Evolutionary conservation across 2,113 vertebrate genomes (phyloP).

Genomic region (western clawed frog (Xenopus tropicalis)): UCB_Xtro_10.0 CM004451.2:51244501-51245000

Average conservation of each 20-base stretch:
- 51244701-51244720: conserved; percentile 58
- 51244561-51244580: conserved; percentile 24
- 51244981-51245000: too few relatives aligned
- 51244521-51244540: conserved; percentile 41
- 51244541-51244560: conserved; percentile 19
- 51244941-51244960: neutral
- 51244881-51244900: conserved; percentile 42
- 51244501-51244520: conserved; percentile 67
- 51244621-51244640: conserved; percentile 97
- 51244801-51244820: conserved; percentile 61
- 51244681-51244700: conserved; percentile 53
- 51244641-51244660: conserved; percentile 77
- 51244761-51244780: conserved; percentile 94
- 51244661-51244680: conserved; percentile 57
- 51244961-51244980: too few relatives aligned
- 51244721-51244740: conserved; percentile 60
- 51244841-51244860: conserved; percentile 83
- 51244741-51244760: conserved; percentile 80
- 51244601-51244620: conserved; percentile 66
- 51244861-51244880: conserved; percentile 79
- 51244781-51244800: conserved; percentile 87
- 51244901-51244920: conserved; percentile 10
- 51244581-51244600: conserved; percentile 75
- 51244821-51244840: conserved; percentile 63
- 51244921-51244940: conserved; percentile 9